Evolutionary conservation across 1,140 invertebrate species (phyloP), one percentile per base, ranked within the genome.

Genomic region (Glomeris maerens): DNA sequence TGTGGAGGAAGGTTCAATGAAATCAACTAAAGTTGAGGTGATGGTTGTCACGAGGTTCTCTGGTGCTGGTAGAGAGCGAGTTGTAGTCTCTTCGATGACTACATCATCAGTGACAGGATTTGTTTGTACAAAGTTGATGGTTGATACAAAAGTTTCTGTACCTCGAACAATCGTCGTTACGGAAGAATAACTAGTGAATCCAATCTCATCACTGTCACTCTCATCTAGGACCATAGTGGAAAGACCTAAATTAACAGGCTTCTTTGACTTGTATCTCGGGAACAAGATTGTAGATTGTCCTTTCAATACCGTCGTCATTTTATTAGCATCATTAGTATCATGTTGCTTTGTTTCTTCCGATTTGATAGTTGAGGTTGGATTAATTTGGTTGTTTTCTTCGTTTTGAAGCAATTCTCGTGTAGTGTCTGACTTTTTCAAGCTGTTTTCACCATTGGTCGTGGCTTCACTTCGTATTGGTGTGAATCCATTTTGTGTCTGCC

Each of bases 1-100:
- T 1, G 89, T 79, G 1, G 84, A n/a, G 84, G 46, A 56, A 57
- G 13, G 52, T 52, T 40, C 54, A 49, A 38, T 42, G 4, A 21
- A 4, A 17, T 42, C 40, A 36, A 10, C 31, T 36, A 36, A 36
- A 36, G 31, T 36, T n/a, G n/a, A n/a, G n/a, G n/a, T n/a, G n/a
- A 36, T 36, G 31, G 10, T 36, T 36, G 31, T 17, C 10, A 36
- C 31, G 31, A 36, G 17, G 10, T 5, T 4, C 40, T 21, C 40
- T 42, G 25, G 20, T 25, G 25, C 20, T 42, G 5, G 25, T 25
- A 5, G 40, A 42, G 17, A 7, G n/a, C n/a, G 17, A 21, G 20
- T 4, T 5, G 40, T 42, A 42, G 40, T 42, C 10, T 42, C 40
- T 5, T 5, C 40, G 10, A 5, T 17, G 5, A 7, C 40, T 17